Conservation (phyloP, 1,140 invertebrate species). For the Drosophila takahashii region DNA sequence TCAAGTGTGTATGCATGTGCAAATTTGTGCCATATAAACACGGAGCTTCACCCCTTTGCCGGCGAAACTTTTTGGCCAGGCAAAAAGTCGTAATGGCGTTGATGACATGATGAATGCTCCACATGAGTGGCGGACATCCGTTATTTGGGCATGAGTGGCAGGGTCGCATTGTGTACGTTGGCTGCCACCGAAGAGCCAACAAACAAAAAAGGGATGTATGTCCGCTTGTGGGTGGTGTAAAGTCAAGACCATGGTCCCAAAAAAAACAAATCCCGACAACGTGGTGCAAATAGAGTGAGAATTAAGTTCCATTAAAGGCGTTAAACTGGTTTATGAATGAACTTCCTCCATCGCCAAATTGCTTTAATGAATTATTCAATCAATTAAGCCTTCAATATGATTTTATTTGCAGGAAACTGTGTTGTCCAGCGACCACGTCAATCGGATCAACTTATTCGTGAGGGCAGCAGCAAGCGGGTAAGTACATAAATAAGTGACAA, state of each 20-base stretch:
- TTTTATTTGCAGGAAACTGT: conserved; percentile 88
- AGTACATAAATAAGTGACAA: conserved; percentile 69
- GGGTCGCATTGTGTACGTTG: conserved; percentile 31
- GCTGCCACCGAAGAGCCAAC: conserved; percentile 17
- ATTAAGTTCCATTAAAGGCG: conserved; percentile 38
- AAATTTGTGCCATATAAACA: conserved; percentile 35
- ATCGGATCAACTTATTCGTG: conserved; percentile 89
- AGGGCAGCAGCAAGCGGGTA: conserved; percentile 90
- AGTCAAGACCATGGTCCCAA: conserved; percentile 4
- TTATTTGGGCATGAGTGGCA: conserved; percentile 44
- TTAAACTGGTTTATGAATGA: conserved; percentile 22
- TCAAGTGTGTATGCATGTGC: conserved; percentile 20
- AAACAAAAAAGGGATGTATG: background rate
- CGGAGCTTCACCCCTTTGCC: background rate
- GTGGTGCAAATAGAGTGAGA: background rate
- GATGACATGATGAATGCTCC: conserved; percentile 63
- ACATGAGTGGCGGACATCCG: conserved; percentile 59
- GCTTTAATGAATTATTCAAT: conserved; percentile 13
- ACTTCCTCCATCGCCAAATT: background rate
- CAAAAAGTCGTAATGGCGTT: conserved; percentile 58
- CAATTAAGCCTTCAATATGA: conserved; percentile 12
- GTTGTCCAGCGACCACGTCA: conserved; percentile 91
- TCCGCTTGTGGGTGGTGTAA: background rate
- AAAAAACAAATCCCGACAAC: conserved; percentile 16
- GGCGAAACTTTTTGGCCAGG: conserved; percentile 27